Conservation (phyloP, 2,888 invertebrate species). For the Platypus cylindrus region DNA sequence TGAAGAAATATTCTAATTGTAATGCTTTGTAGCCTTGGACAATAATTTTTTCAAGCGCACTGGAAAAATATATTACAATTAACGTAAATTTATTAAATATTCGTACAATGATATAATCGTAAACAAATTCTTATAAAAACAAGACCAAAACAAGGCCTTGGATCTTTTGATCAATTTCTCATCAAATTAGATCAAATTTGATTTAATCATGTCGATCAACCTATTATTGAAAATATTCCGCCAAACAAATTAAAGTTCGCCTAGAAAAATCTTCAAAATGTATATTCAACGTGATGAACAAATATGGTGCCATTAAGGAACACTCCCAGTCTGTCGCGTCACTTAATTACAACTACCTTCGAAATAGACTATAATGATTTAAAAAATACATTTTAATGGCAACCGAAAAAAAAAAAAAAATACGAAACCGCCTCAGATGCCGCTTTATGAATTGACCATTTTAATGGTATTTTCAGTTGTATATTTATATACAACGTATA, state of each 20-base stretch:
- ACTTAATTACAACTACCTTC: conserved; percentile 11
- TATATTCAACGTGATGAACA: conserved; percentile 10
- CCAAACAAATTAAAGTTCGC: too few species aligned
- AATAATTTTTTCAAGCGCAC: conserved; percentile 93
- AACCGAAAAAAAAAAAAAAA: conserved; percentile 8
- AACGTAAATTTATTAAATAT: too few species aligned
- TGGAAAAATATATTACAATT: conserved; percentile 35
- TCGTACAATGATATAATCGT: too few species aligned
- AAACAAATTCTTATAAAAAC: too few species aligned
- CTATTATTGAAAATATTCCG: too few species aligned
- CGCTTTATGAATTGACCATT: conserved; percentile 13
- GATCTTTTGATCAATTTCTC: too few species aligned
- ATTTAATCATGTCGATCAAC: too few species aligned
- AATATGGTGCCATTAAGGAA: conserved; percentile 8
- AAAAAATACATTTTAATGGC: conserved; percentile 21
- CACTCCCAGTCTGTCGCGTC: conserved; percentile 13
- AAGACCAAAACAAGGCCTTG: too few species aligned
- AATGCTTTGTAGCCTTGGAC: conserved; percentile 93
- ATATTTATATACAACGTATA: too few species aligned
- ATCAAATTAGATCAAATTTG: too few species aligned
- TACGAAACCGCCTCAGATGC: conserved; percentile 10
- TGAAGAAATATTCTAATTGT: conserved; percentile 96
- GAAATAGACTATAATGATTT: conserved; percentile 17
- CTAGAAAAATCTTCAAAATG: conserved; percentile 4
- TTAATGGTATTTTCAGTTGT: conserved; percentile 10